Evolutionary conservation across 1,140 invertebrate genomes (phyloP).

Genomic region (Epicauta chinensis): DNA sequence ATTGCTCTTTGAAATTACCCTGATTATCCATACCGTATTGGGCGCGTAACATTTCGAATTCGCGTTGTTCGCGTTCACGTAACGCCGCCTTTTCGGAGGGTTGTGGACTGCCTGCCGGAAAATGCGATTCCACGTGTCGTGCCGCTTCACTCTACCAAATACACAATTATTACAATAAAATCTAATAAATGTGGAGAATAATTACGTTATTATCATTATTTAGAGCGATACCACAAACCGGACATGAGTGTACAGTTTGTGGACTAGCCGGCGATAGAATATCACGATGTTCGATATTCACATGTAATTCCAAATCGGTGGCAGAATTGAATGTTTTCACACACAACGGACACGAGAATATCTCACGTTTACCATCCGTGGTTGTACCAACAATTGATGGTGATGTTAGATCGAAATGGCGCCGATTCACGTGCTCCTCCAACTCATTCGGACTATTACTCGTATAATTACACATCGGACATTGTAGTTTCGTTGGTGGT

Average conservation of each 20-base stretch:
- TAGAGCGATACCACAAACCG: constrained; percentile 37
- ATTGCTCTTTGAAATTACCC: constrained; percentile 59
- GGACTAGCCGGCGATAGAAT: constrained; percentile 54
- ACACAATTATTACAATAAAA: background rate
- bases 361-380: constrained; percentile 37
- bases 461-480: constrained; percentile 73
- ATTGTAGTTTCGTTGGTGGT: constrained; percentile 49
- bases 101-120: constrained; percentile 34
- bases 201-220: constrained; percentile 35
- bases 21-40: constrained; percentile 88
- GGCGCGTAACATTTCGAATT: constrained; percentile 73
- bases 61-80: constrained; percentile 65
- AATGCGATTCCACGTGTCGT: constrained; percentile 42
- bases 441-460: constrained; percentile 66
- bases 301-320: constrained; percentile 76
- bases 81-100: constrained; percentile 60
- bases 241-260: constrained; percentile 29
- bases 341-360: constrained; percentile 63
- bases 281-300: constrained; percentile 76
- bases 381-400: constrained; percentile 49
- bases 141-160: constrained; percentile 45
- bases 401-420: constrained; percentile 78
- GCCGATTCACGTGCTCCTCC: constrained; percentile 78
- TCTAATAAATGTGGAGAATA: background rate
- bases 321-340: constrained; percentile 63